phyloP scores from a whole-genome alignment of 1,140 invertebrate species.

The Neuroterus valhalla region DNA sequence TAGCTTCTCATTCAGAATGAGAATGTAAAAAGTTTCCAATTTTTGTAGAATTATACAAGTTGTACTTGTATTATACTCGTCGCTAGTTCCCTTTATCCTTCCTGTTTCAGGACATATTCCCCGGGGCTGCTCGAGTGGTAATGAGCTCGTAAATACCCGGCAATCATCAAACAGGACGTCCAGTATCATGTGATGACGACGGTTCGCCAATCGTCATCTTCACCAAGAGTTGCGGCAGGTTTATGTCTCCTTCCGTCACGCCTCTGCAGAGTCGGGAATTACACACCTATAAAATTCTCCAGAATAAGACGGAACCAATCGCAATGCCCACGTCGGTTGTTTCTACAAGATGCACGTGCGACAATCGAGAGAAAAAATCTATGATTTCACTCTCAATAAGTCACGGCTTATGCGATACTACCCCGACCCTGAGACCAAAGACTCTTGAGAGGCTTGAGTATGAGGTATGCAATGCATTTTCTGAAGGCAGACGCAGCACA shows the following conservation, averaged over 20 bases:
- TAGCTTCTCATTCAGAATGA: too few species aligned
- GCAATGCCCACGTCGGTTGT: conserved; percentile 21
- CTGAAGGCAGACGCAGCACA: background rate
- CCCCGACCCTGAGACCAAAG: background rate
- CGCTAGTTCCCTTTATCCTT: background rate
- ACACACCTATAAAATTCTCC: conserved; percentile 25
- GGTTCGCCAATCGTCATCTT: conserved; percentile 1
- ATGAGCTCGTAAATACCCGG: conserved; percentile 21
- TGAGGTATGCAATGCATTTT: conserved; percentile 5
- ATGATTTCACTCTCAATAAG: conserved; percentile 25
- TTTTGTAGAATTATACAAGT: too few species aligned
- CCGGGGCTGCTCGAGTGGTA: background rate
- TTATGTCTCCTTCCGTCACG: conserved; percentile 28
- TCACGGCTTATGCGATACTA: background rate
- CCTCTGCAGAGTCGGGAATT: conserved; percentile 22
- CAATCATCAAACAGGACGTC: conserved; percentile 16
- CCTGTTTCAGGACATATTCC: background rate
- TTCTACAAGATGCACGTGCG: conserved; percentile 23
- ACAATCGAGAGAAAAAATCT: conserved; percentile 10
- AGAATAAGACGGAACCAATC: conserved; percentile 27
- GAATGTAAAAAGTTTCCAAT: too few species aligned
- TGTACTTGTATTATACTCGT: background rate
- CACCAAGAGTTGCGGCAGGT: background rate
- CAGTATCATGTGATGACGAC: conserved; percentile 2
- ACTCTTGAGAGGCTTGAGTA: background rate